Evolutionary conservation across 2,113 vertebrate genomes (phyloP).

Genomic region (Phalacrocorax carbo): DNA sequence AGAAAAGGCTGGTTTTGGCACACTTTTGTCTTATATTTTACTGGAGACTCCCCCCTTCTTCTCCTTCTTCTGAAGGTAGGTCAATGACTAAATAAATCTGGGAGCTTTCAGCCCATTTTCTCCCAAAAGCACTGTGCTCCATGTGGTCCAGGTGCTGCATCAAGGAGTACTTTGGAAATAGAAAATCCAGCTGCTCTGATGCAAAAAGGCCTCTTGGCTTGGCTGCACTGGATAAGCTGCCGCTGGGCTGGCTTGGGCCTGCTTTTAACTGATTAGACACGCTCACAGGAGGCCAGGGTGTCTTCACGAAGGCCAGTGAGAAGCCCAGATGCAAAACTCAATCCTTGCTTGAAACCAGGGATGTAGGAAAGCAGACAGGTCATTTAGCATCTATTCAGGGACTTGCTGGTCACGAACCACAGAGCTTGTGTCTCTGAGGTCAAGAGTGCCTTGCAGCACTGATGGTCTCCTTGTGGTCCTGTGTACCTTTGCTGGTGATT

Average conservation of each 20-base stretch:
- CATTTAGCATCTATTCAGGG: background rate
- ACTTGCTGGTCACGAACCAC: background rate
- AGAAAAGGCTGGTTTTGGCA: background rate
- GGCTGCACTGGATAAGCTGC: background rate
- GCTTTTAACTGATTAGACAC: fast-evolving
- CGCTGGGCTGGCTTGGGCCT: fast-evolving
- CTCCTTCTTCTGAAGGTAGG: background rate
- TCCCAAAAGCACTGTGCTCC: fast-evolving
- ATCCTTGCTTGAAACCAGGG: background rate
- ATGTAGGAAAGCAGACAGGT: background rate
- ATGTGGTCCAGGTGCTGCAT: background rate
- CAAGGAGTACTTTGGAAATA: background rate
- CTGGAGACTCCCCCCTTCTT: background rate
- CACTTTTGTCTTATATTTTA: background rate
- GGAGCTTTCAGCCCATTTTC: background rate
- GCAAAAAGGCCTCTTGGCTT: fast-evolving
- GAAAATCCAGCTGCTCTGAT: background rate
- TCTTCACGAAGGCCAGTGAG: background rate
- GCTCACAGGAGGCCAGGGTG: fast-evolving
- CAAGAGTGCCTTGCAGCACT: fast-evolving
- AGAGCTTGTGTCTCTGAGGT: background rate
- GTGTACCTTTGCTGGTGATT: background rate
- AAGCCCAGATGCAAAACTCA: background rate
- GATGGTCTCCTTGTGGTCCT: background rate
- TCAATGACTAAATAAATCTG: background rate